Percentiles rank a stretch among this genome's conserved stretches.
phyloP scores from a whole-genome alignment of 2,113 vertebrate species.

The Bolborhynchus lineola region DNA sequence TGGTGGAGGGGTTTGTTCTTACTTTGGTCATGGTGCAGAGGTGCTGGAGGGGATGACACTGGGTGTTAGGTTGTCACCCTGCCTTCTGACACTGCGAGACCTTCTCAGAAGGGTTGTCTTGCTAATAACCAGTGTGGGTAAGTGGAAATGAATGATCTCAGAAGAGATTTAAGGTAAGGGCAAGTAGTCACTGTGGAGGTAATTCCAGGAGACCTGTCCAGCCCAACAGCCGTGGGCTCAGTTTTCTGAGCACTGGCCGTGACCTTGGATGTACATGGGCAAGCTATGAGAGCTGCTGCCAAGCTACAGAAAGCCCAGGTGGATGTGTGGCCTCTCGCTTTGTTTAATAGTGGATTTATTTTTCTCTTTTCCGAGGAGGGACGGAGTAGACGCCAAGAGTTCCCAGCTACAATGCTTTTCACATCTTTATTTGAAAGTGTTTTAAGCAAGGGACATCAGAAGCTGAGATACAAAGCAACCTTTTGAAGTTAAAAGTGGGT shows the following conservation, averaged over 20 bases:
- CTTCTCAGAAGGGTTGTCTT: background rate
- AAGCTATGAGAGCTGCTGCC: background rate
- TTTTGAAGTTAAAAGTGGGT: conserved; percentile 74
- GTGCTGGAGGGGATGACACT: rapidly evolving
- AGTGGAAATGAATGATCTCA: background rate
- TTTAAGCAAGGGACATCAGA: conserved; percentile 66
- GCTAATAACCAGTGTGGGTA: background rate
- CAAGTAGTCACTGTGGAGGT: background rate
- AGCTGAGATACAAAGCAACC: conserved; percentile 64
- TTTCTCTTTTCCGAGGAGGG: background rate
- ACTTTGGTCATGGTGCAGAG: background rate
- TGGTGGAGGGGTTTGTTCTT: background rate
- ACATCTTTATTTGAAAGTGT: conserved; percentile 62
- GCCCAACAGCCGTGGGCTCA: background rate
- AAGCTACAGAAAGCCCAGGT: background rate
- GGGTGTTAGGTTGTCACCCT: background rate
- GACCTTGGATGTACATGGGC: background rate
- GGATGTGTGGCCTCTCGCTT: background rate
- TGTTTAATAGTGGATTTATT: background rate
- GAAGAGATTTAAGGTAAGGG: background rate
- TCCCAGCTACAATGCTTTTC: background rate
- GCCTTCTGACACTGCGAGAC: background rate
- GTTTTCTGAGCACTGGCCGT: background rate
- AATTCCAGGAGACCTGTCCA: background rate
- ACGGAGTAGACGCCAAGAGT: background rate